Percentiles rank a stretch among this genome's conserved stretches.
Evolutionary conservation across 2,113 vertebrate species (phyloP).

Genomic region (Hippocampus mohnikei): DNA sequence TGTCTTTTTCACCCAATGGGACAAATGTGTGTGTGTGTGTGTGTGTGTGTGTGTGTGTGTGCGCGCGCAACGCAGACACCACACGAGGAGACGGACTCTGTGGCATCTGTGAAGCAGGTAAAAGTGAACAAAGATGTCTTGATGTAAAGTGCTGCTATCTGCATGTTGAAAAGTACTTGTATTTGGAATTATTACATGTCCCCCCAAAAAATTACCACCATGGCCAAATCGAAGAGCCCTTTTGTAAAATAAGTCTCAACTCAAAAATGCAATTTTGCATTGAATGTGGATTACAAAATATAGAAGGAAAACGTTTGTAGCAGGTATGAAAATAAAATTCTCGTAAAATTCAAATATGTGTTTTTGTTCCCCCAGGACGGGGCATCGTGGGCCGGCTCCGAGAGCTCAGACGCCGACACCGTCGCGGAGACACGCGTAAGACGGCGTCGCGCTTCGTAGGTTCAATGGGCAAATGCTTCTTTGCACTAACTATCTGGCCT

Average conservation of each 20-base stretch:
- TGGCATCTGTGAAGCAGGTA: constrained; percentile 9
- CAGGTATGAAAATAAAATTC: too few species aligned
- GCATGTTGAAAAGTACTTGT: background rate
- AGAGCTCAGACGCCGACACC: constrained; percentile 34
- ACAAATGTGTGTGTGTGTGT: background rate
- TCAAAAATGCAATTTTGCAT: too few species aligned
- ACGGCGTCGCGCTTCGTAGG: background rate
- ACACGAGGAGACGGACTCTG: constrained; percentile 8
- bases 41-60: background rate
- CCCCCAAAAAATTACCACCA: too few species aligned
- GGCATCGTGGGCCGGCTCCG: constrained; percentile 29
- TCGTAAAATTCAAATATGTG: background rate
- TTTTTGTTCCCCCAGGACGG: constrained; percentile 18
- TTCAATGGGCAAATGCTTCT: background rate
- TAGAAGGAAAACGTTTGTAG: too few species aligned
- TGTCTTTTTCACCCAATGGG: background rate
- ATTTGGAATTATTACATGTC: too few species aligned
- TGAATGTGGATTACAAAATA: too few species aligned
- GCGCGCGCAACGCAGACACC: constrained; percentile 16
- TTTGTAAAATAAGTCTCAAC: too few species aligned
- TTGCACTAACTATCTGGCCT: background rate
- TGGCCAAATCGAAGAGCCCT: too few species aligned
- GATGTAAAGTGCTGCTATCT: background rate
- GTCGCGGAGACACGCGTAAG: constrained; percentile 45
- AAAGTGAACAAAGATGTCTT: background rate